These are phyloP conservation scores for Criorhina ranunculi DNA, from an alignment of 2,888 invertebrate species.

Conservation along the genomic window DNA sequence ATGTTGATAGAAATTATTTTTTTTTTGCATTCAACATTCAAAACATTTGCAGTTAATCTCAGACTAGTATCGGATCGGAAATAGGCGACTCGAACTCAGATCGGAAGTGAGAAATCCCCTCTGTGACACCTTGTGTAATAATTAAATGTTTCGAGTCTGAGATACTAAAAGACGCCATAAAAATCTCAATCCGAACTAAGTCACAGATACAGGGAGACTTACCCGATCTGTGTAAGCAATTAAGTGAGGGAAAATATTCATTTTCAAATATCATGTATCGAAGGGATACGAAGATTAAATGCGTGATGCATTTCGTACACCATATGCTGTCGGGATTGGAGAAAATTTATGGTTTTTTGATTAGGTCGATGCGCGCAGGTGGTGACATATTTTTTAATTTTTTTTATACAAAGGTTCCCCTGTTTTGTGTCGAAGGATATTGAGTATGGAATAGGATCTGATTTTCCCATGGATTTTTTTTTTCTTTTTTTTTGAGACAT, in stretches of 20 bases:
- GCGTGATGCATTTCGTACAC: constrained; percentile 41
- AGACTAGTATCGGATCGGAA: constrained; percentile 20
- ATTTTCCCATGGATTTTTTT: constrained; percentile 69
- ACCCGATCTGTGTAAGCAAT: constrained; percentile 24
- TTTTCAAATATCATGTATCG: constrained; percentile 39
- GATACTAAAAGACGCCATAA: background rate
- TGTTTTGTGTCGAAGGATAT: constrained; percentile 46
- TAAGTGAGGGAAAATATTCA: constrained; percentile 25
- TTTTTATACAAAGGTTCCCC: constrained; percentile 6
- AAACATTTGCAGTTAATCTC: constrained; percentile 4
- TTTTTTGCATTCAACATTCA: constrained; percentile 20
- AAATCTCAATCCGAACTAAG: background rate
- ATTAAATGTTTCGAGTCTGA: constrained; percentile 28
- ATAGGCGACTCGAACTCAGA: constrained; percentile 6
- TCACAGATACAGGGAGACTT: background rate
- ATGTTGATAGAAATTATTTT: constrained; percentile 69
- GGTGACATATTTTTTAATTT: constrained; percentile 63
- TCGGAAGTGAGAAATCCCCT: constrained; percentile 40
- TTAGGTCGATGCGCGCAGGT: constrained; percentile 69
- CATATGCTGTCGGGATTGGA: constrained; percentile 59
- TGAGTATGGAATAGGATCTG: constrained; percentile 71
- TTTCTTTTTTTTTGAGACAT: constrained; percentile 42
- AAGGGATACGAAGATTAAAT: constrained; percentile 12
- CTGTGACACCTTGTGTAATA: constrained; percentile 8
- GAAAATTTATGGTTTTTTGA: constrained; percentile 70